Evolutionary conservation across 2,888 invertebrate genomes (phyloP).

Genomic region (Pollenia amentaria): DNA sequence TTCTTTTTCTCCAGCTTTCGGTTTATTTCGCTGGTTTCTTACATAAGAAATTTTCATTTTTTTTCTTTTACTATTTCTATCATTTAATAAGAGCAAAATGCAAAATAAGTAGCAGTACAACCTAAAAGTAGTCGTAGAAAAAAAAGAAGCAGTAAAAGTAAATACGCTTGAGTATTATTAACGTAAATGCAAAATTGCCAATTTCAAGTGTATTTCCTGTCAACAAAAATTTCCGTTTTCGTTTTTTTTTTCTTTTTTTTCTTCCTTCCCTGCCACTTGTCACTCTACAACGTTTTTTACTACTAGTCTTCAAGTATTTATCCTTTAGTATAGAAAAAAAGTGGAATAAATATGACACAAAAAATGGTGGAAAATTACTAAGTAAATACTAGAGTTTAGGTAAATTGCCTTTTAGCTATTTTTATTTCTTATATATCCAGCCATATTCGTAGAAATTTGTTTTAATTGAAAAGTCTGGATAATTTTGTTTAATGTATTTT

Average conservation of each 20-base stretch:
- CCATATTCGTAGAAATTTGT: slow-evolving; percentile 10
- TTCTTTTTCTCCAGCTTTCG: slow-evolving; percentile 2
- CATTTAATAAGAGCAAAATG: slow-evolving; percentile 55
- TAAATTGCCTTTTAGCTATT: slow-evolving; percentile 68
- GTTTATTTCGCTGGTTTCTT: slow-evolving; percentile 46
- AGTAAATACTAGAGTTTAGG: slow-evolving; percentile 65
- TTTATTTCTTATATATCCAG: not conserved
- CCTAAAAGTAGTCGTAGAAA: slow-evolving; percentile 48
- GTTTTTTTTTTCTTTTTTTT: slow-evolving; percentile 68
- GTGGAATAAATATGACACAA: slow-evolving; percentile 37
- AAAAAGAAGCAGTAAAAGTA: slow-evolving; percentile 77
- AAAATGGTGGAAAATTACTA: slow-evolving; percentile 69
- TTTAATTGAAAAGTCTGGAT: slow-evolving; percentile 68
- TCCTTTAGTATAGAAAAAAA: slow-evolving; percentile 38
- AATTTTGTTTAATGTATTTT: not conserved
- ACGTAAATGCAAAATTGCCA: slow-evolving; percentile 85
- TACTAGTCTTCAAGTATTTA: slow-evolving; percentile 51
- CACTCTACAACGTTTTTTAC: slow-evolving; percentile 14
- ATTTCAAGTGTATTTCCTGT: slow-evolving; percentile 85
- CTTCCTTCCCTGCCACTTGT: slow-evolving; percentile 6
- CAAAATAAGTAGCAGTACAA: slow-evolving; percentile 69
- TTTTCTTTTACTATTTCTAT: slow-evolving; percentile 44
- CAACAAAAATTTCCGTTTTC: slow-evolving; percentile 81
- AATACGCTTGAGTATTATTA: slow-evolving; percentile 84
- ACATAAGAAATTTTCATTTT: slow-evolving; percentile 35